These are phyloP conservation scores for Mohoua ochrocephala DNA, from an alignment of 2,113 vertebrate genomes.

Conservation along the genomic window DNA sequence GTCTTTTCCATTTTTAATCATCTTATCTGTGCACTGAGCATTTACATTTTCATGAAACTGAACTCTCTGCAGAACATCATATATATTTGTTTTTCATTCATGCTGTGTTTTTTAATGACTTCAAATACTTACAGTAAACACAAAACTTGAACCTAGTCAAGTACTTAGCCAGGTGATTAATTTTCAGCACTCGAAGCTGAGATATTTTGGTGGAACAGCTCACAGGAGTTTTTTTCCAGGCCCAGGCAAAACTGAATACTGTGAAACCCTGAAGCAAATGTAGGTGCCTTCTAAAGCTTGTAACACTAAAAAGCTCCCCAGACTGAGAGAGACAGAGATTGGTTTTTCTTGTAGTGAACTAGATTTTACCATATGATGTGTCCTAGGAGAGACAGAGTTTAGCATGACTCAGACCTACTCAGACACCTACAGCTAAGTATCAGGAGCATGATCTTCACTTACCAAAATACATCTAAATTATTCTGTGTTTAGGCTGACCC, in stretches of 20 bases:
- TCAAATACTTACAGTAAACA: not conserved
- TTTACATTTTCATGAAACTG: not conserved
- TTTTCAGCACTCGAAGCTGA: not conserved
- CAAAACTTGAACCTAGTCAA: not conserved
- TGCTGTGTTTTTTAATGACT: not conserved
- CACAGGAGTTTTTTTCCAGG: not conserved
- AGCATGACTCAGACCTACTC: not conserved
- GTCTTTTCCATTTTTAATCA: conserved; percentile 8
- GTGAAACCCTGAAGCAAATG: not conserved
- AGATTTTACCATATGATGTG: not conserved
- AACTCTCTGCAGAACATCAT: not conserved
- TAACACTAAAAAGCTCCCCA: not conserved
- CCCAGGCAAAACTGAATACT: not conserved
- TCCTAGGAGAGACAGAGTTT: not conserved
- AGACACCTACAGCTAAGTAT: not conserved
- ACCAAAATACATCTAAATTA: not conserved
- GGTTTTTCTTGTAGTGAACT: not conserved
- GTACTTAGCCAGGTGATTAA: not conserved
- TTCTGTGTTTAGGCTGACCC: not conserved
- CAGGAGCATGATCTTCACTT: not conserved
- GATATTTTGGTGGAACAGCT: not conserved
- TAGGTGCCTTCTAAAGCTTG: not conserved
- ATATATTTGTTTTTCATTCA: not conserved
- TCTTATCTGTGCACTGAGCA: not conserved
- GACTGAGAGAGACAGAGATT: not conserved